Evolutionary conservation across 2,888 invertebrate species (phyloP).

Genomic region (Acrobasis suavella): DNA sequence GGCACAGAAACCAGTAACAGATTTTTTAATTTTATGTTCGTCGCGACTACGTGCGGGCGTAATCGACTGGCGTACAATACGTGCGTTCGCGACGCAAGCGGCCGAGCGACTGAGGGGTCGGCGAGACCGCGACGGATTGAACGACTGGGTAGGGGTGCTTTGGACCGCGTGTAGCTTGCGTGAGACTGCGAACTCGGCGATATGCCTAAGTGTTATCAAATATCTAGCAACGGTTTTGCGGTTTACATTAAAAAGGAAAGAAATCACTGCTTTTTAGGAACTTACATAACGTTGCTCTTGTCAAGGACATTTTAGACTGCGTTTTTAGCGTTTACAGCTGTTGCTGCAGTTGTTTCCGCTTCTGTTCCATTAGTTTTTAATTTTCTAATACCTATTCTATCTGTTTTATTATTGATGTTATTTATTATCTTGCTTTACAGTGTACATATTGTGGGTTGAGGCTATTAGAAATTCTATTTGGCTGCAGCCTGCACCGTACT

Average conservation of each 20-base stretch:
- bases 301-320: not conserved
- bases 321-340: not conserved
- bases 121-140: conserved; percentile 45
- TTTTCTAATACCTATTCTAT: not conserved
- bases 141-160: conserved; percentile 63
- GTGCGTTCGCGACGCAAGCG: conserved; percentile 52
- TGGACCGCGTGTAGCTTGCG: conserved; percentile 43
- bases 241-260: conserved; percentile 11
- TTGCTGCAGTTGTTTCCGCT: not conserved
- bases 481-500: not conserved
- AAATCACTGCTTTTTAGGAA: not conserved
- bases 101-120: conserved; percentile 67
- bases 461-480: conserved; percentile 16
- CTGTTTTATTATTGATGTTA: not conserved
- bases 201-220: conserved; percentile 55
- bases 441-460: not conserved
- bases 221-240: conserved; percentile 30
- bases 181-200: conserved; percentile 45
- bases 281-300: not conserved
- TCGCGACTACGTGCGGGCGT: conserved; percentile 60
- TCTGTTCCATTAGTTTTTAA: not conserved
- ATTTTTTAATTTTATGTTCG: conserved; percentile 60
- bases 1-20: conserved; percentile 56
- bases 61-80: conserved; percentile 38
- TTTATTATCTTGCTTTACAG: not conserved